phyloP scores from a whole-genome alignment of 2,888 invertebrate genomes.

The Epicampocera succincta region DNA sequence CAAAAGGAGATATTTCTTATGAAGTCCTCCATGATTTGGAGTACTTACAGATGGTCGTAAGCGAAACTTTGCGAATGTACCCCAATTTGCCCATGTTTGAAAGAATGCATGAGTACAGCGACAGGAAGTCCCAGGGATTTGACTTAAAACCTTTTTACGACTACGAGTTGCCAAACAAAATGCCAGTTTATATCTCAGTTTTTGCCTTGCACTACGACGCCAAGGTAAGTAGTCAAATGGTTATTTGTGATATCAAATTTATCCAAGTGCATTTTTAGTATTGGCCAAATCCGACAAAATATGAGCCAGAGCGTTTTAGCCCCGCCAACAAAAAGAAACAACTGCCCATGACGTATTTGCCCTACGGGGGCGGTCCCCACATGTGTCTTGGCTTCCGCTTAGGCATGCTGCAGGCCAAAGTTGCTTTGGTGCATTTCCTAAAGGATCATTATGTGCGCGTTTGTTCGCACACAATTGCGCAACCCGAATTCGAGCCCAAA shows the following conservation, averaged over 20 bases:
- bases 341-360: conserved; percentile 71
- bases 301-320: conserved; percentile 76
- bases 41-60: conserved; percentile 81
- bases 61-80: conserved; percentile 79
- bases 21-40: conserved; percentile 81
- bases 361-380: conserved; percentile 77
- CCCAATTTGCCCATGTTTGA: conserved; percentile 77
- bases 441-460: conserved; percentile 75
- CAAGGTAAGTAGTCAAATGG: conserved; percentile 75
- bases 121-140: conserved; percentile 66
- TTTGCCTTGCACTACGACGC: conserved; percentile 79
- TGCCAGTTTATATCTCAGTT: conserved; percentile 78
- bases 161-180: conserved; percentile 75
- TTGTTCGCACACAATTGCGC: conserved; percentile 71
- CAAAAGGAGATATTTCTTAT: conserved; percentile 80
- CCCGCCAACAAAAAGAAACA: conserved; percentile 12
- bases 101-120: conserved; percentile 42
- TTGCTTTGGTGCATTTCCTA: conserved; percentile 76
- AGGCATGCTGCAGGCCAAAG: conserved; percentile 68
- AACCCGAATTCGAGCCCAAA: conserved; percentile 74
- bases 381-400: conserved; percentile 72
- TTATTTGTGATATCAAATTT: too few species aligned
- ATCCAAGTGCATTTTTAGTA: conserved; percentile 59
- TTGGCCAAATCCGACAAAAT: conserved; percentile 70
- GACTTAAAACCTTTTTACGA: conserved; percentile 77